A percentile compares a stretch with the other conserved stretches of the same genome.
Conservation (phyloP, 2,888 invertebrate genomes). For the Ennomos fuscantarius region DNA sequence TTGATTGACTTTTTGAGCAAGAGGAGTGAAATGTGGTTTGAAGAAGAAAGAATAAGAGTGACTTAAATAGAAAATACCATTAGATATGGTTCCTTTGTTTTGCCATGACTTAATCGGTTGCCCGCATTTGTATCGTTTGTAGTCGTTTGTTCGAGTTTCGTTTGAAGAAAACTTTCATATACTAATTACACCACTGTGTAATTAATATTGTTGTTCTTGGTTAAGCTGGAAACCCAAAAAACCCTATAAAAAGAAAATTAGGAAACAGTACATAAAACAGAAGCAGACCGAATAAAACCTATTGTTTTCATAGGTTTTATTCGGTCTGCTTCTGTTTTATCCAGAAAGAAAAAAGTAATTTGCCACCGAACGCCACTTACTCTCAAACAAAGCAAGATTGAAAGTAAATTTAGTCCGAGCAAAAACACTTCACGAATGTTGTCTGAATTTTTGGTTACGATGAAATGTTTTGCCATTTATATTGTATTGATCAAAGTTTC, state of each 20-base stretch:
- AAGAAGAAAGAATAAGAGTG: slow-evolving; percentile 51
- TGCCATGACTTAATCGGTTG: slow-evolving; percentile 44
- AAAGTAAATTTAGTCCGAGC: slow-evolving; percentile 21
- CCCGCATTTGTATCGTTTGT: slow-evolving; percentile 32
- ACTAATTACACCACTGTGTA: no score
- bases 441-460: background rate
- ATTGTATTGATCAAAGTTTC: no score
- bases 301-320: background rate
- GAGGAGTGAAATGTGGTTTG: no score
- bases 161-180: background rate
- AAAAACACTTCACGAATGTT: slow-evolving; percentile 1
- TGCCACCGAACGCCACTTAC: slow-evolving; percentile 7
- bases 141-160: background rate
- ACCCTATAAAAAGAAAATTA: background rate
- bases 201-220: background rate
- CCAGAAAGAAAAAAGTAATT: slow-evolving; percentile 15
- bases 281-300: background rate
- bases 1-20: no score
- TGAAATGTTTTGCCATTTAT: no score
- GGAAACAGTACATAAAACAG: background rate
- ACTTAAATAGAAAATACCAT: slow-evolving; percentile 64
- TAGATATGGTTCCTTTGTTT: slow-evolving; percentile 46
- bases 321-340: background rate
- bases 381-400: slow-evolving; percentile 18
- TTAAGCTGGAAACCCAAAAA: background rate